These are phyloP conservation scores for Panagrolaimus sp. DNA, from an alignment of 1,140 invertebrate species.

Conservation along the genomic window DNA sequence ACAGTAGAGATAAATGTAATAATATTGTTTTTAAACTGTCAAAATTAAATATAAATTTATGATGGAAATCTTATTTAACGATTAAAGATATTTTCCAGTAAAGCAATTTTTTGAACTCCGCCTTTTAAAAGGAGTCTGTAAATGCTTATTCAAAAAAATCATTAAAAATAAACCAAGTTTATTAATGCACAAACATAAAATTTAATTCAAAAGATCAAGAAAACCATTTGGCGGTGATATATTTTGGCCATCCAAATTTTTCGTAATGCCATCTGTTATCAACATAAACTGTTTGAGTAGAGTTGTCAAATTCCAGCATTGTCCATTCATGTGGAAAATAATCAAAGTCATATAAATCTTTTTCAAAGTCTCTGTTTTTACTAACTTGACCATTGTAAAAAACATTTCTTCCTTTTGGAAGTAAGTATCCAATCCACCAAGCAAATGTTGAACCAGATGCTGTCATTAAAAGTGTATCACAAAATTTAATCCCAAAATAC, in stretches of 20 bases:
- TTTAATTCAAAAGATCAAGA: too few relatives aligned
- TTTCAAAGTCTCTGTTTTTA: not conserved
- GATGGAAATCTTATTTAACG: too few relatives aligned
- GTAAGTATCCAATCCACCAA: constrained; percentile 4
- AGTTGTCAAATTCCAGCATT: not conserved
- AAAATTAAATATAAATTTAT: too few relatives aligned
- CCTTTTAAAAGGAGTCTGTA: too few relatives aligned
- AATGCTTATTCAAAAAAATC: too few relatives aligned
- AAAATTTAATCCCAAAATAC: constrained; percentile 1
- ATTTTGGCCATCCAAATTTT: not conserved
- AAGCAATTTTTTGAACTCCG: too few relatives aligned
- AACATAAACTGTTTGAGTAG: not conserved
- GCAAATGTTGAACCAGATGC: constrained; percentile 8
- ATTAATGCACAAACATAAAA: too few relatives aligned
- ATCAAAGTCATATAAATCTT: not conserved
- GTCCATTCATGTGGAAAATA: not conserved
- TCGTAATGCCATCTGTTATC: not conserved
- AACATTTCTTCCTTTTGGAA: not conserved
- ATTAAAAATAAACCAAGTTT: too few relatives aligned
- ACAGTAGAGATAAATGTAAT: too few relatives aligned
- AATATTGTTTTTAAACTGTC: too few relatives aligned
- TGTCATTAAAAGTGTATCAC: not conserved
- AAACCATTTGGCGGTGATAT: too few relatives aligned
- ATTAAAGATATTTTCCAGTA: too few relatives aligned
- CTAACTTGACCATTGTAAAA: constrained; percentile 3